Base-by-base conservation (phyloP, 2,888 invertebrate species). In the Lasioglossum pauxillum region DNA sequence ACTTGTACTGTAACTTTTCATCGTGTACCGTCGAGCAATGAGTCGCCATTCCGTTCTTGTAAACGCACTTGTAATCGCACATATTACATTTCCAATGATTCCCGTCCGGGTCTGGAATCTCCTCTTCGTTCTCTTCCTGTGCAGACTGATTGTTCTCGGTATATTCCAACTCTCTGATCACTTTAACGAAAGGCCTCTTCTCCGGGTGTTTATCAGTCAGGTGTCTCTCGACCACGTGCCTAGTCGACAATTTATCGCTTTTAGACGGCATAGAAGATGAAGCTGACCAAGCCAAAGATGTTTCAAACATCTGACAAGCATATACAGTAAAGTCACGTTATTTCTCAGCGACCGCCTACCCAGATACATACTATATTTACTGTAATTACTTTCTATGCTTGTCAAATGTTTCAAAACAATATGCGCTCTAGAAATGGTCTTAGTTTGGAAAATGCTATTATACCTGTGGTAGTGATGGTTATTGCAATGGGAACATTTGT, bases 51-150 rank as follows among this genome's bases (percentile, higher is more conserved):
- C 97, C 97, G 0, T 96, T 95, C 41, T 97, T 96, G 0, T 96
- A 96, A 85, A 96, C 95, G 87, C 96, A 96, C 81, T 96, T 96
- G 90, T 96, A 96, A 75, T 96, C 96, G 91, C 98, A 98, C 46
- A 97, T 93, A 27, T 97, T 97, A 92, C 98, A 98, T 82, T 96
- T 96, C 97, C 97, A 97, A 2, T 96, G 96, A 91, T 97, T 97
- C 14, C 96, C 93, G 88, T 97, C 96, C 19, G 91, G 81, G 91
- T 92, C 90, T 53, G 93, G 83, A n/a, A 90, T 75, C 44, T 93
- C 93, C 4, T 94, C 93, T 14, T 94, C 93, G 1, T 91, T 94
- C 84, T 94, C 92, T 73, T 95, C 89, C 87, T 93, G 93, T 49
- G 92, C 79, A 76, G 91, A 80, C 38, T 80, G 91, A 67, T 5